These are phyloP conservation scores for Cataglyphis hispanica DNA, from an alignment of 1,140 invertebrate genomes.

Conservation along the genomic window DNA sequence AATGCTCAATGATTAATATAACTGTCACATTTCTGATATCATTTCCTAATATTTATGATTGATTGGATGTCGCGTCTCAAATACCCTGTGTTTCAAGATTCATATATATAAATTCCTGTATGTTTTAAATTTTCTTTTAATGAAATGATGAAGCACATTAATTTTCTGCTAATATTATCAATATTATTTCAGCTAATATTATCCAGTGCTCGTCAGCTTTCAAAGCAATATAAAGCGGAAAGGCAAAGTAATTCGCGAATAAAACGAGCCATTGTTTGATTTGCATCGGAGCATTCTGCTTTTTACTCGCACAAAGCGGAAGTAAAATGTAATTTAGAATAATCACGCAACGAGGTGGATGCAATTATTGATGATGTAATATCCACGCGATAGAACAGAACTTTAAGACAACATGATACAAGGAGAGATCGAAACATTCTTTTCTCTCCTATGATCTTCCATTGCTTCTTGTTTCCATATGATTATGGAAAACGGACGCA, in stretches of 20 bases:
- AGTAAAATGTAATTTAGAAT: slow-evolving; percentile 10
- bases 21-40: neutral
- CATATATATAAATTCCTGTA: neutral
- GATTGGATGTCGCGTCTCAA: neutral
- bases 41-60: neutral
- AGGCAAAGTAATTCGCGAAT: neutral
- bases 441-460: neutral
- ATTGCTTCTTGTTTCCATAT: slow-evolving; percentile 12
- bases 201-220: neutral
- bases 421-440: no score
- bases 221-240: neutral
- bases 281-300: neutral
- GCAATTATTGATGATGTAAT: neutral
- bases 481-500: slow-evolving; percentile 44
- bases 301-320: no score
- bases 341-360: neutral
- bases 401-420: neutral
- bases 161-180: neutral
- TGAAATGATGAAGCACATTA: neutral
- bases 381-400: neutral
- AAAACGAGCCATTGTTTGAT: neutral
- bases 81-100: neutral
- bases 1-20: neutral
- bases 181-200: neutral
- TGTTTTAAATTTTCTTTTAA: neutral